phyloP scores from a whole-genome alignment of 2,113 vertebrate genomes.

The Calcarius ornatus region DNA sequence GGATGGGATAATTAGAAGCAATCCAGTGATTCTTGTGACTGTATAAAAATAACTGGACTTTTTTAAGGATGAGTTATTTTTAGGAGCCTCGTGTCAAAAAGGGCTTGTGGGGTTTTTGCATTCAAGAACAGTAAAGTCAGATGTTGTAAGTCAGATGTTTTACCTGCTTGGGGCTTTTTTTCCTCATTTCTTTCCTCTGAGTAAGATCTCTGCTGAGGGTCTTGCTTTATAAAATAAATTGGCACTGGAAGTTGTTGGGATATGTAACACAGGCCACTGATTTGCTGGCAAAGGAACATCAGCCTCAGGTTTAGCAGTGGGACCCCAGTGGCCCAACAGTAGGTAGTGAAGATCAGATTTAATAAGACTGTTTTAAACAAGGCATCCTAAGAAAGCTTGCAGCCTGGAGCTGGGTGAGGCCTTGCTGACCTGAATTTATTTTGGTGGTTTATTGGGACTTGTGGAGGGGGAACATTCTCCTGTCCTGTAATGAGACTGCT shows the following conservation, averaged over 20 bases:
- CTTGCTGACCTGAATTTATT: neutral
- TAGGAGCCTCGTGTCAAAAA: neutral
- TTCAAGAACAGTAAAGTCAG: neutral
- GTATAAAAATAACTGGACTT: constrained; percentile 35
- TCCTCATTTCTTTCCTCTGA: neutral
- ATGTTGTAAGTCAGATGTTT: neutral
- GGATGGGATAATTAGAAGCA: constrained; percentile 54
- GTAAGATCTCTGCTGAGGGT: neutral
- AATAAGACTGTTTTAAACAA: neutral
- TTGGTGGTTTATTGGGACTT: neutral
- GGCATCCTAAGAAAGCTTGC: neutral
- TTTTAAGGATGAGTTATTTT: constrained; percentile 3
- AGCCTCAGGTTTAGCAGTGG: neutral
- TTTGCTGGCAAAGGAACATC: neutral
- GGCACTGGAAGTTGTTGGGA: neutral
- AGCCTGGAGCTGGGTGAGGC: neutral
- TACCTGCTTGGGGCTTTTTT: neutral
- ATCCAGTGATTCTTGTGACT: constrained; percentile 46
- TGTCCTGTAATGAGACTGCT: neutral
- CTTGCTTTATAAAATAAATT: neutral
- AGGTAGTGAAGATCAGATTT: neutral
- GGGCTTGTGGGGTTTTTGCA: neutral
- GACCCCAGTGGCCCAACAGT: neutral
- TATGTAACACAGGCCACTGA: neutral
- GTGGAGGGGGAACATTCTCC: neutral